Conservation (phyloP, 2,888 invertebrate species). For the Branchellion lobata region DNA sequence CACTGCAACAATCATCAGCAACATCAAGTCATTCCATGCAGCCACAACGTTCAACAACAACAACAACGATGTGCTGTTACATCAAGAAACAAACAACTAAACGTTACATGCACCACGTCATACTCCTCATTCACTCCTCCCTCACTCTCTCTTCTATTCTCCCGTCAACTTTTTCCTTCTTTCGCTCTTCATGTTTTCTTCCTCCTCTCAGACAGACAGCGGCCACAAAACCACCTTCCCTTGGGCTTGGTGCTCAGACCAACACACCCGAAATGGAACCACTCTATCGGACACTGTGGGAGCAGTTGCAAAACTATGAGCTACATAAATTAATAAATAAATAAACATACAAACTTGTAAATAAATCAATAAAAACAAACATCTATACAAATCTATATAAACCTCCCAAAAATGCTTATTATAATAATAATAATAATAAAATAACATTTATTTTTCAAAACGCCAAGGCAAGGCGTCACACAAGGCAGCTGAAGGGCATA, state of each 20-base stretch:
- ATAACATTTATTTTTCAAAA: background rate
- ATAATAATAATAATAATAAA: background rate
- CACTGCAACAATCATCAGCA: no score
- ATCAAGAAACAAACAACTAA: no score
- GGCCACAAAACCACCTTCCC: slow-evolving; percentile 65
- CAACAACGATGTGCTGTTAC: no score
- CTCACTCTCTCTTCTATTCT: background rate
- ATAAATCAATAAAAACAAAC: background rate
- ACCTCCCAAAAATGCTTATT: background rate
- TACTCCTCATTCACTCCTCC: background rate
- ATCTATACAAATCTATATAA: background rate
- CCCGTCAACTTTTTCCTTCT: background rate
- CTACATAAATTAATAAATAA: slow-evolving; percentile 49
- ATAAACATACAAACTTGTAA: background rate
- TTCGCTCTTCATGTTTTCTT: slow-evolving; percentile 55
- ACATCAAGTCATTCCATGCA: no score
- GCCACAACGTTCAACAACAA: no score
- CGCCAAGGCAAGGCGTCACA: background rate
- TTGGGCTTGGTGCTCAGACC: slow-evolving; percentile 63
- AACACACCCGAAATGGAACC: slow-evolving; percentile 66
- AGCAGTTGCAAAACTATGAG: slow-evolving; percentile 52
- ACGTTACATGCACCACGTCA: background rate
- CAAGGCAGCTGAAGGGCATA: no score
- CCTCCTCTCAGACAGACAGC: slow-evolving; percentile 64
- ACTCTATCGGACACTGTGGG: slow-evolving; percentile 64